Evolutionary conservation across 2,888 invertebrate species (phyloP).

Genomic region (Drosophila setosimentum): DNA sequence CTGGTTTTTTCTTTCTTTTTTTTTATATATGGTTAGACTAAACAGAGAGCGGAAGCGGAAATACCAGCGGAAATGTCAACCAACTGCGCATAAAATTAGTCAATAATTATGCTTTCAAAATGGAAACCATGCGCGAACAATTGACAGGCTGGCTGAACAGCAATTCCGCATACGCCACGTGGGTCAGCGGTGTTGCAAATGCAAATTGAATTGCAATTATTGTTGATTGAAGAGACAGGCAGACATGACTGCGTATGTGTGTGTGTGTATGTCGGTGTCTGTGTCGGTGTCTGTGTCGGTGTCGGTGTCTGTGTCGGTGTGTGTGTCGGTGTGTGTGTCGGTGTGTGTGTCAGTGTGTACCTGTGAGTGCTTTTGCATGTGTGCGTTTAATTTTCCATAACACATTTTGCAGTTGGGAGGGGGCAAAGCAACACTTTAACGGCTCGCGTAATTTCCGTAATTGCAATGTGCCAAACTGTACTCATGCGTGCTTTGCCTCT

Average conservation of each 20-base stretch:
- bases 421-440: conserved; percentile 27
- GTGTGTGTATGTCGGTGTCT: neutral
- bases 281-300: neutral
- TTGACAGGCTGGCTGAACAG: neutral
- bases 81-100: conserved; percentile 66
- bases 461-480: conserved; percentile 41
- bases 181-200: conserved; percentile 37
- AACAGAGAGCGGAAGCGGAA: conserved; percentile 34
- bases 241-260: neutral
- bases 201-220: conserved; percentile 67
- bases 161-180: conserved; percentile 52
- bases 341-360: neutral
- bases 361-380: neutral
- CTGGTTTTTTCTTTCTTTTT: neutral
- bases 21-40: neutral
- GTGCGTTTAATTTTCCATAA: conserved; percentile 32
- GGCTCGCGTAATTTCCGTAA: conserved; percentile 47
- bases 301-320: neutral
- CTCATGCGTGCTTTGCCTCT: conserved; percentile 16
- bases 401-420: conserved; percentile 23
- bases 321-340: neutral
- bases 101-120: conserved; percentile 63
- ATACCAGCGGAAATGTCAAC: conserved; percentile 46
- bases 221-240: conserved; percentile 44
- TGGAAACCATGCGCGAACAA: neutral